Evolutionary conservation across 2,888 invertebrate species (phyloP).

Genomic region (Oconnorella tubifera): DNA sequence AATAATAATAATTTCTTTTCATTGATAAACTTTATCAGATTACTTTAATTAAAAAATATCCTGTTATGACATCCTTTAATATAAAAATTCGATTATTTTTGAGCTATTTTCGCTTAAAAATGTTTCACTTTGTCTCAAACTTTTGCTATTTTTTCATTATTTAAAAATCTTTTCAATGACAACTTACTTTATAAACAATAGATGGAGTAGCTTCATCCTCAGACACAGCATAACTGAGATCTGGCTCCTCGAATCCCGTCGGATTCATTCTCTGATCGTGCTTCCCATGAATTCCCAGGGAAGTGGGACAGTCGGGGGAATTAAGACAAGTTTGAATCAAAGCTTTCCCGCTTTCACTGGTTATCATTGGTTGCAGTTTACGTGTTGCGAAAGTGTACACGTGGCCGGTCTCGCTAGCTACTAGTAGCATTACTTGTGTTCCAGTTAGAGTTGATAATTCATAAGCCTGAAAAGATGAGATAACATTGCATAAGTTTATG

Average conservation of each 20-base stretch:
- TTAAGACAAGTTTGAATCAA: conserved; percentile 92
- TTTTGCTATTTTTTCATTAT: too few relatives aligned
- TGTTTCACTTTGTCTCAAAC: too few relatives aligned
- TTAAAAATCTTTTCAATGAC: too few relatives aligned
- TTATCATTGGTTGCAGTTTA: conserved; percentile 95
- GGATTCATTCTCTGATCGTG: conserved; percentile 95
- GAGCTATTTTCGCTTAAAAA: too few relatives aligned
- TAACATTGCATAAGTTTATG: too few relatives aligned
- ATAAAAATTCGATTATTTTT: too few relatives aligned
- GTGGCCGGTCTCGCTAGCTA: conserved; percentile 98
- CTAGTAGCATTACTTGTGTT: conserved; percentile 98
- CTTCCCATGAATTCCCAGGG: conserved; percentile 58
- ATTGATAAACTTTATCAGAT: too few relatives aligned
- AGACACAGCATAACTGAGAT: conserved; percentile 74
- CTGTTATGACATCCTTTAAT: too few relatives aligned
- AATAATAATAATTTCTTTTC: too few relatives aligned
- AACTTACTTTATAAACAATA: too few relatives aligned
- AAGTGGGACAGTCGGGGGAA: conserved; percentile 50
- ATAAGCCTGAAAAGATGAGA: conserved; percentile 77
- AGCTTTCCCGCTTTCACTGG: conserved; percentile 85
- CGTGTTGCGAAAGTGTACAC: conserved; percentile 99
- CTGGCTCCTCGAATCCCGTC: conserved; percentile 97
- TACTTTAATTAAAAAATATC: too few relatives aligned
- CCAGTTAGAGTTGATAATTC: conserved; percentile 97
- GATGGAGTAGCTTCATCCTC: too few relatives aligned